phyloP scores from a whole-genome alignment of 2,797 vertebrate species.

The Acipenser ruthenus region DNA sequence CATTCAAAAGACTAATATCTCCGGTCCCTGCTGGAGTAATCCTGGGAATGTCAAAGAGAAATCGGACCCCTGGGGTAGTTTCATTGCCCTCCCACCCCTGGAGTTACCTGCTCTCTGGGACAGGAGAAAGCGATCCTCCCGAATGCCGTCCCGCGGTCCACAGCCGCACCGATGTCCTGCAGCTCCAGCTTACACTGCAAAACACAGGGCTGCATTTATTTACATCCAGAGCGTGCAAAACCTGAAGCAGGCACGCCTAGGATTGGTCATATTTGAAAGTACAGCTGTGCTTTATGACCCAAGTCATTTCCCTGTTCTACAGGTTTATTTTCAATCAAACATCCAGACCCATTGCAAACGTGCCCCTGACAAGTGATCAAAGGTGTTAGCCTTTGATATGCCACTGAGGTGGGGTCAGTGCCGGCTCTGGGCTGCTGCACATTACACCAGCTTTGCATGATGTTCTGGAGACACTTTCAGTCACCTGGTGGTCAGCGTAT shows the following conservation, averaged over 20 bases:
- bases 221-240: no score
- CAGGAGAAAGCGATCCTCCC: conserved; percentile 94
- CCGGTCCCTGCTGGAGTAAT: no score
- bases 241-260: no score
- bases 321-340: no score
- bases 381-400: neutral
- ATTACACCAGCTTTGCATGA: neutral
- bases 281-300: no score
- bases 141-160: conserved; percentile 84
- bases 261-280: no score
- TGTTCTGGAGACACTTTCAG: conserved; percentile 12
- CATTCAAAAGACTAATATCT: no score
- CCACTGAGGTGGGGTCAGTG: neutral
- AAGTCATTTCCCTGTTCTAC: no score
- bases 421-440: neutral
- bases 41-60: no score
- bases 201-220: neutral
- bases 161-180: conserved; percentile 45
- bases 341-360: no score
- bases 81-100: neutral
- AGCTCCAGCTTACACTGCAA: conserved; percentile 87
- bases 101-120: conserved; percentile 74
- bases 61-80: no score
- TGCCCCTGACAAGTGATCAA: no score
- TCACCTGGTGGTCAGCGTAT: conserved; percentile 78